These are phyloP conservation scores for Polia nebulosa DNA, from an alignment of 2,888 invertebrate species.

Conservation along the genomic window DNA sequence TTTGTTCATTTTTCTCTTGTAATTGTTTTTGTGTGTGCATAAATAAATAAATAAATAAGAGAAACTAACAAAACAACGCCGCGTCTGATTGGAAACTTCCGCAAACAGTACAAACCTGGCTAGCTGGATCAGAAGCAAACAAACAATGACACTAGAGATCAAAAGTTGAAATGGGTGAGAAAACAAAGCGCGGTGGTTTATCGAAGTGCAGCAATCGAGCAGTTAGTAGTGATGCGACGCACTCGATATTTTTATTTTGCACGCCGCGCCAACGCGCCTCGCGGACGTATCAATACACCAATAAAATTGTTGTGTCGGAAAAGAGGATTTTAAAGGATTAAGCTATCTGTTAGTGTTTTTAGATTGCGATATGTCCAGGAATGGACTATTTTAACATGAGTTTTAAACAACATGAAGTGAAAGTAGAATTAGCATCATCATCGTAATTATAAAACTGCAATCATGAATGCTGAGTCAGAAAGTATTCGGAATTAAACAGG, in stretches of 20 bases:
- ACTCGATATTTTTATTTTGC: constrained; percentile 41
- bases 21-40: too few species aligned
- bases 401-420: not conserved
- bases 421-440: not conserved
- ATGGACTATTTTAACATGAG: not conserved
- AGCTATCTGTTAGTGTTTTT: not conserved
- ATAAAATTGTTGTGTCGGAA: not conserved
- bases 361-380: not conserved
- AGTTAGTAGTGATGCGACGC: constrained; percentile 52
- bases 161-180: constrained; percentile 64
- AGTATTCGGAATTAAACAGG: not conserved
- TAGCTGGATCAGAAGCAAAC: constrained; percentile 65
- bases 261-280: constrained; percentile 3
- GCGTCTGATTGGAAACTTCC: constrained; percentile 46
- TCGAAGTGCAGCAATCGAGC: constrained; percentile 51
- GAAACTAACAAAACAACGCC: constrained; percentile 35
- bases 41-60: constrained; percentile 27
- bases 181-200: constrained; percentile 60
- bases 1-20: too few species aligned
- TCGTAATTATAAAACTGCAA: not conserved
- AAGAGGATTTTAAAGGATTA: not conserved
- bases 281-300: constrained; percentile 4
- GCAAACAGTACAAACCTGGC: constrained; percentile 60
- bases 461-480: not conserved
- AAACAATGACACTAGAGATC: constrained; percentile 64